Conservation (phyloP, 2,888 invertebrate species). For the Apodemia hepburni region DNA sequence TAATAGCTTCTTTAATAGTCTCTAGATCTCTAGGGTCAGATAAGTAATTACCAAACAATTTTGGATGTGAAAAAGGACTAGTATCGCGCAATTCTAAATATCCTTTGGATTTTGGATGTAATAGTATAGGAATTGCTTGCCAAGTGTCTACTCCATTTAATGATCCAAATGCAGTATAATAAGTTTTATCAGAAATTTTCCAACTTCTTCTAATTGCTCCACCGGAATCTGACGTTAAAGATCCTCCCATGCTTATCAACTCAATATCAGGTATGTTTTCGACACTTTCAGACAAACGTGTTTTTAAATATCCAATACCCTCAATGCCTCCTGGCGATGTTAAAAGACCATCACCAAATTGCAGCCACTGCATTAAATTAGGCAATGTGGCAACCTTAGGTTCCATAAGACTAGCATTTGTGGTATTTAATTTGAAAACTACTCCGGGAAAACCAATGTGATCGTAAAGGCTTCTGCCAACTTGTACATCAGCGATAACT, state of each 20-base stretch:
- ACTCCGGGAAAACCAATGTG: constrained; percentile 79
- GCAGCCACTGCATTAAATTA: constrained; percentile 66
- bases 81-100: constrained; percentile 84
- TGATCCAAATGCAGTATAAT: constrained; percentile 75
- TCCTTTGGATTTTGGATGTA: constrained; percentile 88
- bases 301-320: constrained; percentile 82
- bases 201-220: constrained; percentile 71
- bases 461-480: constrained; percentile 84
- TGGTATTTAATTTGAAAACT: constrained; percentile 62
- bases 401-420: constrained; percentile 63
- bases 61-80: constrained; percentile 88
- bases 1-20: constrained; percentile 80
- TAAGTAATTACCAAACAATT: constrained; percentile 90
- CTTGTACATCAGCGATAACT: constrained; percentile 81
- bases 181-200: constrained; percentile 79
- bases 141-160: constrained; percentile 80
- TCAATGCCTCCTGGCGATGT: constrained; percentile 84
- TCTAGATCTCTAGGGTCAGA: constrained; percentile 82
- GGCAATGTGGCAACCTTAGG: constrained; percentile 61
- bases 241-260: constrained; percentile 82
- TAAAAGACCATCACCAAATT: constrained; percentile 76
- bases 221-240: constrained; percentile 81
- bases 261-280: constrained; percentile 83
- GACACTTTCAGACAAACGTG: constrained; percentile 72
- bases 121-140: constrained; percentile 84